A percentile compares a stretch with the other conserved stretches of the same genome.
phyloP scores from a whole-genome alignment of 2,797 vertebrate genomes.

The Danio kyathit region DNA sequence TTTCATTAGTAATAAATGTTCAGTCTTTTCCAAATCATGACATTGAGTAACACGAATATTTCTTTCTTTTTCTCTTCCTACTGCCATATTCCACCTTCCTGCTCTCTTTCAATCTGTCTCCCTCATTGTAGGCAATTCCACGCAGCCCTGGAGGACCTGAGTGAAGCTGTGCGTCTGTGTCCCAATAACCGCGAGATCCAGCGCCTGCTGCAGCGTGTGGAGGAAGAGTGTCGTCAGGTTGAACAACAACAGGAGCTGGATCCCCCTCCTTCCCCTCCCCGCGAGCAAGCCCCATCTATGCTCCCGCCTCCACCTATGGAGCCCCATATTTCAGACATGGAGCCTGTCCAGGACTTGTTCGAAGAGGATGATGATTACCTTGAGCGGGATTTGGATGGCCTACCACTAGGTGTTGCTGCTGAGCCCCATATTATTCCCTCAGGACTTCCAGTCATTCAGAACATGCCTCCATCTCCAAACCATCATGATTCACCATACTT shows the following conservation, averaged over 20 bases:
- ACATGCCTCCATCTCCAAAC: slow-evolving; percentile 86
- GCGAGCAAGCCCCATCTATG: slow-evolving; percentile 56
- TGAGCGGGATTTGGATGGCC: slow-evolving; percentile 82
- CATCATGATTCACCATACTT: slow-evolving; percentile 74
- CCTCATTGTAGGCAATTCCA: slow-evolving; percentile 89
- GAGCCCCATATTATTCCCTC: slow-evolving; percentile 83
- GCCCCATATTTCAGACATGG: slow-evolving; percentile 82
- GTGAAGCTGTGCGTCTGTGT: slow-evolving; percentile 92
- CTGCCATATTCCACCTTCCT: background rate
- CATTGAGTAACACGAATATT: background rate
- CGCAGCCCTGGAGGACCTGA: slow-evolving; percentile 95
- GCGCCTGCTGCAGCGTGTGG: slow-evolving; percentile 91
- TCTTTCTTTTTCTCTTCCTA: slow-evolving; percentile 11
- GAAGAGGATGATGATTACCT: slow-evolving; percentile 86
- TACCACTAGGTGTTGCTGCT: slow-evolving; percentile 84
- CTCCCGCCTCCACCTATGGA: slow-evolving; percentile 67
- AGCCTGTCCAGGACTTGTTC: slow-evolving; percentile 84
- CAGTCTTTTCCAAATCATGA: background rate
- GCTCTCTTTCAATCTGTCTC: background rate
- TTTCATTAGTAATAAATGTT: background rate
- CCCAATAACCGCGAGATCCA: slow-evolving; percentile 98
- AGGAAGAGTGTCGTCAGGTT: slow-evolving; percentile 91
- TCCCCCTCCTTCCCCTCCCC: slow-evolving; percentile 62
- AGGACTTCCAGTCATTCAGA: slow-evolving; percentile 84
- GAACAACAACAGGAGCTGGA: slow-evolving; percentile 77